phyloP scores from a whole-genome alignment of 2,113 vertebrate species.

The Petrocephalus zakoni region DNA sequence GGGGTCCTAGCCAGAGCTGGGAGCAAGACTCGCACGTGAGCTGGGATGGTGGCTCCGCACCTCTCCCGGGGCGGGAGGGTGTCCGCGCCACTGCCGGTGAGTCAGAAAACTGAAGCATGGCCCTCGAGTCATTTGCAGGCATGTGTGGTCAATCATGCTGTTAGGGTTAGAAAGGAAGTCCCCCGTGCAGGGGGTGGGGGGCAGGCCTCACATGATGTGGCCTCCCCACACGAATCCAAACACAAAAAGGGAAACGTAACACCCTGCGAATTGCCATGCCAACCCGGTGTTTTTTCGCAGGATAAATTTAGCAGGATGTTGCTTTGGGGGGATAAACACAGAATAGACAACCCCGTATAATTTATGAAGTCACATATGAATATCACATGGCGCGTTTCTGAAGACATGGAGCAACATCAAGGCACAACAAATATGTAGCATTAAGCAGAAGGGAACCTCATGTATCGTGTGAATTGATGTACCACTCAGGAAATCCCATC shows the following conservation, averaged over 20 bases:
- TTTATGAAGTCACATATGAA: not conserved
- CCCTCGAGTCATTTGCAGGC: constrained; percentile 24
- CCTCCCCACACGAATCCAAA: constrained; percentile 41
- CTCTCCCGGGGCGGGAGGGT: constrained; percentile 29
- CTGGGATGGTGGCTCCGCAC: constrained; percentile 10
- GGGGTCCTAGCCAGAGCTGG: constrained; percentile 31
- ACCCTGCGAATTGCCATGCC: constrained; percentile 32
- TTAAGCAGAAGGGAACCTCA: not conserved
- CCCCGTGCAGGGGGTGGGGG: constrained; percentile 32
- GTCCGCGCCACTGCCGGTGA: constrained; percentile 30
- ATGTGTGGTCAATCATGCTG: constrained; percentile 54
- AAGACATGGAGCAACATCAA: not conserved
- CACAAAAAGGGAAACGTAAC: constrained; percentile 22
- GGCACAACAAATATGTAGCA: not conserved
- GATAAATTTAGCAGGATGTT: constrained; percentile 29
- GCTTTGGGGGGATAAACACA: not conserved
- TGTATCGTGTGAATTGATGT: not conserved
- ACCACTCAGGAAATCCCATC: not conserved
- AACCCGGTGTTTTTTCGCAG: constrained; percentile 39
- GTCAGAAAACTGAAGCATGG: constrained; percentile 34
- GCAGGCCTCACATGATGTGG: constrained; percentile 48
- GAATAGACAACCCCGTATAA: not conserved
- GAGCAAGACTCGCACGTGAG: constrained; percentile 24
- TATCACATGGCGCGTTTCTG: not conserved
- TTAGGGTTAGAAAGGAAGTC: constrained; percentile 45